phyloP scores from a whole-genome alignment of 2,888 invertebrate genomes.

The Cephus nigrinus region DNA sequence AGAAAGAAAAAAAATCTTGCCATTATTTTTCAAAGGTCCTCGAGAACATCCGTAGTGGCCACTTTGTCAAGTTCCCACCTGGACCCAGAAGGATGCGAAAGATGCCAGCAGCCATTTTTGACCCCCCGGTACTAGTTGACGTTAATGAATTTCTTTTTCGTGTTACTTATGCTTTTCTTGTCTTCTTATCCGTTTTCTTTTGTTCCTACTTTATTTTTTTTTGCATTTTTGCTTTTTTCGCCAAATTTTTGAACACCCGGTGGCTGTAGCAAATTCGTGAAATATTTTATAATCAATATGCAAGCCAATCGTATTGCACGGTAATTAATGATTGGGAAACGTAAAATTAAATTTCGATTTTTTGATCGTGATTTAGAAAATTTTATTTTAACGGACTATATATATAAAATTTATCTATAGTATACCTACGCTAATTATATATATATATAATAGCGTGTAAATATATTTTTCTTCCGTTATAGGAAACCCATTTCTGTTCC shows the following conservation, averaged over 20 bases:
- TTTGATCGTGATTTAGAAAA: not conserved
- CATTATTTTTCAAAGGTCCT: not conserved
- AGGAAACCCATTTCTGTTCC: not conserved
- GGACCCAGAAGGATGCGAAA: constrained; percentile 27
- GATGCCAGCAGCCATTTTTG: not conserved
- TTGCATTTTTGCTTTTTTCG: not conserved
- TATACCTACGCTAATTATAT: no score
- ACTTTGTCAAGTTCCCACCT: constrained; percentile 60
- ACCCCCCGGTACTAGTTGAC: not conserved
- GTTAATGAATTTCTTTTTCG: not conserved
- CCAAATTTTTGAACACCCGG: not conserved
- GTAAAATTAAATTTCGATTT: not conserved
- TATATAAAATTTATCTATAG: no score
- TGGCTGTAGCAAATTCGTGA: no score
- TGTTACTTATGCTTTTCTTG: not conserved
- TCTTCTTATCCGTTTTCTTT: not conserved
- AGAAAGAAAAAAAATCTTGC: not conserved
- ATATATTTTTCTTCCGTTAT: not conserved
- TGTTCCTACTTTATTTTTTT: not conserved
- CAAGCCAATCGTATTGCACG: not conserved
- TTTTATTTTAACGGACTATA: no score
- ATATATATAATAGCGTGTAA: not conserved
- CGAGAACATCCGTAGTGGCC: constrained; percentile 37
- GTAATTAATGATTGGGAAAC: not conserved
- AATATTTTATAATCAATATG: not conserved